Conservation (phyloP, 2,888 invertebrate species). For the Xanthorhoe designata region DNA sequence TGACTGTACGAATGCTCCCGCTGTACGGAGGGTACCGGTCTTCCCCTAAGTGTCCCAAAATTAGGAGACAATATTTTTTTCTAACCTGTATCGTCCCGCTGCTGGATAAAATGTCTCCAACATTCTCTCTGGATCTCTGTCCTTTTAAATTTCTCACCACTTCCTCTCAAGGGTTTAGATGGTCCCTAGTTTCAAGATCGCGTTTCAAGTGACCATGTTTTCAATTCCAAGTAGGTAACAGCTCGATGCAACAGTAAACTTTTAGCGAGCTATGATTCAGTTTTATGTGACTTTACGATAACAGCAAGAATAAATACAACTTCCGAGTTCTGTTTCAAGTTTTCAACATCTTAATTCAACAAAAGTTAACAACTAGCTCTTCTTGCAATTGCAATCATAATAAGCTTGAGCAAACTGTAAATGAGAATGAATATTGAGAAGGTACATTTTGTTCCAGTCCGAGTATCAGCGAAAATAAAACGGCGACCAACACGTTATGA, state of each 20-base stretch:
- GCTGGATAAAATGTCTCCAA: no score
- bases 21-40: no score
- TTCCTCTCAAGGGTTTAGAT: no score
- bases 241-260: neutral
- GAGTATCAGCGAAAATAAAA: conserved; percentile 94
- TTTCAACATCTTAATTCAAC: neutral
- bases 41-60: no score
- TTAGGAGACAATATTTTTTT: no score
- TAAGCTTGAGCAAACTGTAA: neutral
- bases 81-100: no score
- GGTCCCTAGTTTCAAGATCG: neutral
- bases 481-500: conserved; percentile 95
- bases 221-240: neutral
- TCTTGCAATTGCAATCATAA: neutral
- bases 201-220: neutral
- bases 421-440: neutral
- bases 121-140: neutral
- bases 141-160: neutral
- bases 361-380: neutral
- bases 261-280: conserved; percentile 8
- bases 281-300: conserved; percentile 15
- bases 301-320: neutral
- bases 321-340: neutral
- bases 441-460: conserved; percentile 84
- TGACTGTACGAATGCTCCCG: no score